Conservation (phyloP, 92 coral and sea anemone genomes). For the Phenganax subtilis region DNA sequence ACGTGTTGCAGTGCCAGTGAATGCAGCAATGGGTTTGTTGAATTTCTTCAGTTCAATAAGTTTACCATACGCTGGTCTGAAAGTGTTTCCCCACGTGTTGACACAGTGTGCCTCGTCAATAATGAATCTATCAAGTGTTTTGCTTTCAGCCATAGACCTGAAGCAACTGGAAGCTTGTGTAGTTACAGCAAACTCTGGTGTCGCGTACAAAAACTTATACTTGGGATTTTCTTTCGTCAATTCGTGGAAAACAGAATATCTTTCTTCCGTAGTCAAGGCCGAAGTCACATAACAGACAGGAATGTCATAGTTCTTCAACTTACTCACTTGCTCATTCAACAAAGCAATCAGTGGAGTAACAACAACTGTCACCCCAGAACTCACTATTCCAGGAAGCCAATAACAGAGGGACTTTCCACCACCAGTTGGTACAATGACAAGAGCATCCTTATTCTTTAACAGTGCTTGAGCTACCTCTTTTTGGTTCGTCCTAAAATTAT, state of each 20-base stretch:
- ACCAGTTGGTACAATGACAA: background rate
- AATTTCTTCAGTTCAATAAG: background rate
- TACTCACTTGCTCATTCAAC: background rate
- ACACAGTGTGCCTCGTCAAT: slow-evolving; percentile 4
- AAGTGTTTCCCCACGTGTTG: slow-evolving; percentile 2
- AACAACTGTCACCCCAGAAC: background rate
- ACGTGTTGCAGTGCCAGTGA: background rate
- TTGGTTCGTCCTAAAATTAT: background rate
- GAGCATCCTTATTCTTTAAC: background rate
- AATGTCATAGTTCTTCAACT: background rate
- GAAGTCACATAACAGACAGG: slow-evolving; percentile 6
- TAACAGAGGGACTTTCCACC: slow-evolving; percentile 8
- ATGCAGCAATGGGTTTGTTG: background rate
- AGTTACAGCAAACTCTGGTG: slow-evolving; percentile 2
- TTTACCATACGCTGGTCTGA: slow-evolving; percentile 3
- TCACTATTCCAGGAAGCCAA: slow-evolving; percentile 5
- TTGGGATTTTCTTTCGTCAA: background rate
- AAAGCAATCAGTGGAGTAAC: background rate
- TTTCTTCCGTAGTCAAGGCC: background rate
- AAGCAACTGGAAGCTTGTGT: background rate
- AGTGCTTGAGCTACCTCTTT: background rate
- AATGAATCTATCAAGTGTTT: background rate
- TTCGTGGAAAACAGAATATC: background rate
- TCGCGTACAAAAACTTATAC: slow-evolving; percentile 4
- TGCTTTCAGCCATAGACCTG: background rate